A percentile compares a stretch with the other conserved stretches of the same genome.
Evolutionary conservation across 2,797 vertebrate species (phyloP).

Genomic region (Heterohyrax brucei): DNA sequence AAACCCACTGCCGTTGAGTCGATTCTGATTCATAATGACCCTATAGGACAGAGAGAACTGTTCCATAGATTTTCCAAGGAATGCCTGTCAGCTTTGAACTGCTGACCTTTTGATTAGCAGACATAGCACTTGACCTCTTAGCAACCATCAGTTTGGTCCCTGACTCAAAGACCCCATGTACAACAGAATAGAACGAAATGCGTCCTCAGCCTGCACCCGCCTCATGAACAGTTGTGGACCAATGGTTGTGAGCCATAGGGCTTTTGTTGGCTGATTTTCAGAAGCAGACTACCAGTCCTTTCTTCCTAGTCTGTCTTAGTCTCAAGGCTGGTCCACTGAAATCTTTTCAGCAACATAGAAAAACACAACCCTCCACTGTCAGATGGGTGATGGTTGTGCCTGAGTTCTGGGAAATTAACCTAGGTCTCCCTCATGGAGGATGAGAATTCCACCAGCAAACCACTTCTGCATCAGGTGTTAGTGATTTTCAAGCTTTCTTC

Average conservation of each 20-base stretch:
- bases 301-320: not conserved
- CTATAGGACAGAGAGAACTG: too few species aligned
- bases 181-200: too few species aligned
- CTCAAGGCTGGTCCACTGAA: not conserved
- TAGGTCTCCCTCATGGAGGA: not conserved
- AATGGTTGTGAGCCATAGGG: not conserved
- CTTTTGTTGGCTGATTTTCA: not conserved
- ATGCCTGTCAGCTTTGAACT: too few species aligned
- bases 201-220: too few species aligned
- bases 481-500: not conserved
- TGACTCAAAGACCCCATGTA: not conserved
- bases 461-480: not conserved
- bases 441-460: not conserved
- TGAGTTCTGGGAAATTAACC: not conserved
- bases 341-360: not conserved
- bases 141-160: not conserved
- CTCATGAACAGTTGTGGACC: not conserved
- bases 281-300: not conserved
- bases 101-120: too few species aligned
- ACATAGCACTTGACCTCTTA: too few species aligned
- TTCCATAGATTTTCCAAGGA: too few species aligned
- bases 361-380: not conserved
- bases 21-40: too few species aligned
- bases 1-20: too few species aligned
- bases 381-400: too few species aligned